phyloP scores from a whole-genome alignment of 2,797 vertebrate genomes.

The Danio albolineatus region DNA sequence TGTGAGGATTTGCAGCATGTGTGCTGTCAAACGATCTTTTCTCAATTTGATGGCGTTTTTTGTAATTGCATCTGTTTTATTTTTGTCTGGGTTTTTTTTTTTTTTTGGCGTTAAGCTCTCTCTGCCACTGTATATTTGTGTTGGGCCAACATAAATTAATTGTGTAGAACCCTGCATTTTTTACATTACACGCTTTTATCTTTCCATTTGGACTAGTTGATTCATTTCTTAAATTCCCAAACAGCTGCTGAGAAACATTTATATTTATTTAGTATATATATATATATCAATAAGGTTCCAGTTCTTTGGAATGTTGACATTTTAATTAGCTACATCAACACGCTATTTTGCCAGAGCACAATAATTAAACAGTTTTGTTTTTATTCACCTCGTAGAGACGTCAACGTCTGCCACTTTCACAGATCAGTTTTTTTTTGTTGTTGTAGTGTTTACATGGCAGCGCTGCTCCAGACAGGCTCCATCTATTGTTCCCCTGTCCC shows the following conservation, averaged over 20 bases:
- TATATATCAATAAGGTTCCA: not conserved
- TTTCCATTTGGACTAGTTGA: not conserved
- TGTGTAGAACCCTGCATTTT: not conserved
- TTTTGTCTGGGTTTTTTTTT: too few species aligned
- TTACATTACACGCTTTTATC: not conserved
- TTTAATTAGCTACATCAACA: not conserved
- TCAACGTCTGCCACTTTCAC: slow-evolving; percentile 26
- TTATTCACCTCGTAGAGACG: slow-evolving; percentile 45
- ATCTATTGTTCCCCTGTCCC: slow-evolving; percentile 57
- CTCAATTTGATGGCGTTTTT: too few species aligned
- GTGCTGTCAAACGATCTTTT: too few species aligned
- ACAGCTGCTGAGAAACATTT: not conserved
- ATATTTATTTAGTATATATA: not conserved
- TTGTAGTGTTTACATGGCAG: slow-evolving; percentile 60
- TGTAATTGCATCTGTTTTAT: too few species aligned
- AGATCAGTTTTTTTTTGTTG: slow-evolving; percentile 35
- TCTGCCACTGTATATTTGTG: too few species aligned
- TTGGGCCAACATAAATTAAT: too few species aligned
- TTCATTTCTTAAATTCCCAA: not conserved
- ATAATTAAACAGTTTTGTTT: slow-evolving; percentile 42
- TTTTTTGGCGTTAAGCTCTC: too few species aligned
- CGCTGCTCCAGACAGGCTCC: slow-evolving; percentile 46
- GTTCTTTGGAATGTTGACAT: not conserved
- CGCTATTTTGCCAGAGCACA: slow-evolving; percentile 7
- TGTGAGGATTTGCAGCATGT: too few species aligned